These are phyloP conservation scores for Conus betulinus DNA, from an alignment of 1,140 invertebrate genomes.

Conservation along the genomic window DNA sequence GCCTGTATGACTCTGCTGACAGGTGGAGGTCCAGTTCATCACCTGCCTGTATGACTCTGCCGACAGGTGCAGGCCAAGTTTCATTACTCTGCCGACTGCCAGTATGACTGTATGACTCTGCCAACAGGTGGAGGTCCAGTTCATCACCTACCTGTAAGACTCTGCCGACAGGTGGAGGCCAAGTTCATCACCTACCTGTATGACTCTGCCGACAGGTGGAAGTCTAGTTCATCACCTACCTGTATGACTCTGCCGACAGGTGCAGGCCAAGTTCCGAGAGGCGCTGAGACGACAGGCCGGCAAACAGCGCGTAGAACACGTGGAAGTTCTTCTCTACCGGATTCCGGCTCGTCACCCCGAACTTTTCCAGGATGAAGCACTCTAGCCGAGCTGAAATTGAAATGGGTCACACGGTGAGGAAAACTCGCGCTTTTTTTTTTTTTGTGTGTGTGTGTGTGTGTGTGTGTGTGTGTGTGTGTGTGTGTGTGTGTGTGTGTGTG, in stretches of 20 bases:
- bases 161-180: neutral
- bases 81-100: neutral
- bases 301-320: constrained; percentile 61
- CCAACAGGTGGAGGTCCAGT: no score
- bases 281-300: constrained; percentile 40
- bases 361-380: constrained; percentile 88
- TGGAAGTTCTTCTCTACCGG: constrained; percentile 79
- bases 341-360: constrained; percentile 85
- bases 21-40: no score
- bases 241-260: constrained; percentile 40
- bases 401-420: no score
- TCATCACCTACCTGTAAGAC: no score
- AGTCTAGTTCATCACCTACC: constrained; percentile 38
- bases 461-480: neutral
- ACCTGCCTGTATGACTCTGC: neutral
- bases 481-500: neutral
- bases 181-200: neutral
- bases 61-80: no score
- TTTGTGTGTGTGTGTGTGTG: no score
- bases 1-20: no score
- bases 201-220: neutral
- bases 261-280: constrained; percentile 42
- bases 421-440: no score
- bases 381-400: constrained; percentile 78
- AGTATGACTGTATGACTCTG: neutral